Conservation (phyloP, 2,888 invertebrate genomes). For the Melanostoma scalare region DNA sequence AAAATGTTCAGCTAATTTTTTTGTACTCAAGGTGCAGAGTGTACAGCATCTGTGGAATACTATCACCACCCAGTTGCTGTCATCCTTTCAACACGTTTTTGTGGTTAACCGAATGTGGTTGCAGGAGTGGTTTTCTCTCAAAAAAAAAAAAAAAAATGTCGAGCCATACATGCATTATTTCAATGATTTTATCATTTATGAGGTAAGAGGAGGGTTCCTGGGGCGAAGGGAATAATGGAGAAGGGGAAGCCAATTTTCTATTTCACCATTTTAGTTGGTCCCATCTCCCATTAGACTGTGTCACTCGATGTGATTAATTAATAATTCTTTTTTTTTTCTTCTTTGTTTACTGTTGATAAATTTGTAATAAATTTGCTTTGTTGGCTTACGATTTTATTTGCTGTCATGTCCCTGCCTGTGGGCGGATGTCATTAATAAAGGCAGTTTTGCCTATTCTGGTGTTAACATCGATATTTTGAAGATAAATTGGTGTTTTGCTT, state of each 20-base stretch:
- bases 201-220: background rate
- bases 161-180: constrained; percentile 11
- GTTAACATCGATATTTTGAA: constrained; percentile 1
- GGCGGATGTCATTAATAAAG: constrained; percentile 13
- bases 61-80: constrained; percentile 8
- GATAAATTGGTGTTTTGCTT: background rate
- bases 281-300: constrained; percentile 14
- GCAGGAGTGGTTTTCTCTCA: background rate
- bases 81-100: constrained; percentile 37
- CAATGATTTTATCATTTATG: constrained; percentile 13
- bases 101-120: constrained; percentile 4
- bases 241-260: background rate
- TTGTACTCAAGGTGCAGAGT: constrained; percentile 6
- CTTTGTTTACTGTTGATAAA: constrained; percentile 5
- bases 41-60: constrained; percentile 38
- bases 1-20: background rate
- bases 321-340: background rate
- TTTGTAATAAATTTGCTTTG: constrained; percentile 22
- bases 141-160: background rate
- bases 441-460: constrained; percentile 2
- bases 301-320: constrained; percentile 30
- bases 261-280: background rate
- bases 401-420: constrained; percentile 18
- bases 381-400: constrained; percentile 17
- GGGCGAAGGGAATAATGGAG: background rate